Percentiles rank a stretch among this genome's conserved stretches.
Conservation (phyloP, 1,140 invertebrate species). For the Asobara japonica region DNA sequence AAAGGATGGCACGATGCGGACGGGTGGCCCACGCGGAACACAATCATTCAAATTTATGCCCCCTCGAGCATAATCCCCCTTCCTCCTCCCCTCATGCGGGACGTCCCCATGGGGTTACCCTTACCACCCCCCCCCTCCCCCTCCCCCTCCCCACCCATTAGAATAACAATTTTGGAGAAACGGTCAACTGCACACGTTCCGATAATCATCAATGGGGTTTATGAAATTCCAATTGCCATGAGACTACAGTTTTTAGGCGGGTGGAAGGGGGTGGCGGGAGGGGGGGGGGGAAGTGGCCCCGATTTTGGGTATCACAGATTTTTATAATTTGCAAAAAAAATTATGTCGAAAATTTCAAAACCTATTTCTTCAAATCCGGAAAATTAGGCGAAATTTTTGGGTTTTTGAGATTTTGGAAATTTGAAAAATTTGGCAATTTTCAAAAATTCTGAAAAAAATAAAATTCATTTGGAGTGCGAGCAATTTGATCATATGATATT, state of each 20-base stretch:
- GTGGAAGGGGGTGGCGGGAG: background rate
- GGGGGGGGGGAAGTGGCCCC: background rate
- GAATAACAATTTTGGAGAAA: constrained; percentile 50
- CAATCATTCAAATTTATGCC: constrained; percentile 56
- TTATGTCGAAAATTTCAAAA: too few species aligned
- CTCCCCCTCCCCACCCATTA: constrained; percentile 35
- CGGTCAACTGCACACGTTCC: background rate
- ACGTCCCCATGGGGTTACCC: constrained; percentile 26
- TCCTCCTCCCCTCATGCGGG: background rate
- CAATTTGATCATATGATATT: too few species aligned
- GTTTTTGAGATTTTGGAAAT: too few species aligned
- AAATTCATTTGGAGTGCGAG: too few species aligned
- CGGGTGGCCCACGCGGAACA: constrained; percentile 15
- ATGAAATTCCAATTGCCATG: constrained; percentile 7
- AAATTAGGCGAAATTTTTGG: too few species aligned
- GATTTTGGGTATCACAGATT: too few species aligned
- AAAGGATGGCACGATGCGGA: background rate
- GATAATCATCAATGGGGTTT: background rate
- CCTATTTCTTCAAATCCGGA: too few species aligned
- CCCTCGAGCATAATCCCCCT: background rate
- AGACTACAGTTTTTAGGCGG: background rate
- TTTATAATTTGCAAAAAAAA: too few species aligned
- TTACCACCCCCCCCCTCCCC: too few species aligned
- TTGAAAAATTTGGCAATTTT: too few species aligned
- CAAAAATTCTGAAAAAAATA: too few species aligned